These are phyloP conservation scores for Drosophila aldrichi DNA, from an alignment of 2,888 invertebrate species.

Conservation along the genomic window DNA sequence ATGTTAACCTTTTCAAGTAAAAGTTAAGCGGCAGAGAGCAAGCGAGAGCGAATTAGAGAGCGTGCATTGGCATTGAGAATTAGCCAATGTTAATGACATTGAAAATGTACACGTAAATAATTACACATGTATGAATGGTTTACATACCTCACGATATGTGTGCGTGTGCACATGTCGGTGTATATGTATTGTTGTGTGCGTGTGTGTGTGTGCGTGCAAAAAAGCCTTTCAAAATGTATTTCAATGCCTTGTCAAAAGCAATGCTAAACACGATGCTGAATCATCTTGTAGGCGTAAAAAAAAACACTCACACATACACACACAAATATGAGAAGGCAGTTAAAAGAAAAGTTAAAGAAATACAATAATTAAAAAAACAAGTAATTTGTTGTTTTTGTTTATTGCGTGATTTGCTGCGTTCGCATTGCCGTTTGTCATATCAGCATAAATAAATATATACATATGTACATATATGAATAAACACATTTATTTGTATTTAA, in stretches of 20 bases:
- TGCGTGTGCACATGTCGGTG: background rate
- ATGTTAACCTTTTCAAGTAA: slow-evolving; percentile 38
- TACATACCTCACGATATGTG: slow-evolving; percentile 9
- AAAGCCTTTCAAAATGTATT: slow-evolving; percentile 39
- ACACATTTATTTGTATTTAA: too few relatives aligned
- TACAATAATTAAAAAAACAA: background rate
- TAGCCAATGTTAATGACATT: slow-evolving; percentile 67
- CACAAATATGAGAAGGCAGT: background rate
- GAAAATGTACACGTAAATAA: slow-evolving; percentile 42
- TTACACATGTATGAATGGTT: slow-evolving; percentile 18
- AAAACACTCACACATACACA: background rate
- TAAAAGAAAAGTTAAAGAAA: slow-evolving; percentile 1
- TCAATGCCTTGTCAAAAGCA: slow-evolving; percentile 20
- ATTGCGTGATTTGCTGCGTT: background rate
- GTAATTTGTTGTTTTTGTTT: background rate
- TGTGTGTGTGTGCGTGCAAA: background rate
- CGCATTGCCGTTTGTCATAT: background rate
- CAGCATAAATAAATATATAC: background rate
- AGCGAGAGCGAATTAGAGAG: slow-evolving; percentile 1
- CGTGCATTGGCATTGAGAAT: slow-evolving; percentile 37
- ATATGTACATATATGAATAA: background rate
- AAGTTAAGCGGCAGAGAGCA: slow-evolving; percentile 12
- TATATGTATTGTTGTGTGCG: background rate
- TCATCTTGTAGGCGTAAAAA: slow-evolving; percentile 15
- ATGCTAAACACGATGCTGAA: slow-evolving; percentile 29